These are phyloP conservation scores for Malurus cyaneus DNA, from an alignment of 2,113 vertebrate genomes.

Conservation along the genomic window DNA sequence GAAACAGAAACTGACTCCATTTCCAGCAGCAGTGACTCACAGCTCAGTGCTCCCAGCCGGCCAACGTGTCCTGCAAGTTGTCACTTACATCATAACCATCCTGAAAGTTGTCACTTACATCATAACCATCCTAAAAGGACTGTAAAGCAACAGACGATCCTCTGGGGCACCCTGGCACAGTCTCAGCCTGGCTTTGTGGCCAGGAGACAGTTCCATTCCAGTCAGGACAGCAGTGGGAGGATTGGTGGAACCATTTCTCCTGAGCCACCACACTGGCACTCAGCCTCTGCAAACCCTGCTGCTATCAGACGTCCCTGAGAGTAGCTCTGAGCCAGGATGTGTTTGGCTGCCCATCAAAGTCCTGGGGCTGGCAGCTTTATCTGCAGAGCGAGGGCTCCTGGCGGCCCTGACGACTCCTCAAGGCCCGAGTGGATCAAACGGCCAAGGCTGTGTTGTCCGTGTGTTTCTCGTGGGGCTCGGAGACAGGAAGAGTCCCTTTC, in stretches of 20 bases:
- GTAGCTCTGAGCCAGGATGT: not conserved
- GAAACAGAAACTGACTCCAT: not conserved
- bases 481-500: slow-evolving; percentile 12
- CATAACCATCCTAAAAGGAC: not conserved
- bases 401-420: not conserved
- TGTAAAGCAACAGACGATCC: not conserved
- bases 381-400: not conserved
- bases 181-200: not conserved
- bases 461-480: not conserved
- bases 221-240: accelerated
- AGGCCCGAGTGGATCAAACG: not conserved
- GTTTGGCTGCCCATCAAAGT: slow-evolving; percentile 14
- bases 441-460: not conserved
- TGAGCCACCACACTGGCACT: not conserved
- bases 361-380: not conserved
- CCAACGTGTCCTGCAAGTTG: accelerated
- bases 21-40: not conserved
- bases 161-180: not conserved
- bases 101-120: not conserved
- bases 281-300: not conserved
- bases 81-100: not conserved
- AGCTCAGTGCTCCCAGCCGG: not conserved
- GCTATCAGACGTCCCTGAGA: not conserved
- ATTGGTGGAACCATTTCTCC: not conserved
- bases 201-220: accelerated